A percentile compares a stretch with the other conserved stretches of the same genome.
These are phyloP conservation scores for Adelognathus sp. DNA, from an alignment of 2,888 invertebrate genomes.

Conservation along the genomic window DNA sequence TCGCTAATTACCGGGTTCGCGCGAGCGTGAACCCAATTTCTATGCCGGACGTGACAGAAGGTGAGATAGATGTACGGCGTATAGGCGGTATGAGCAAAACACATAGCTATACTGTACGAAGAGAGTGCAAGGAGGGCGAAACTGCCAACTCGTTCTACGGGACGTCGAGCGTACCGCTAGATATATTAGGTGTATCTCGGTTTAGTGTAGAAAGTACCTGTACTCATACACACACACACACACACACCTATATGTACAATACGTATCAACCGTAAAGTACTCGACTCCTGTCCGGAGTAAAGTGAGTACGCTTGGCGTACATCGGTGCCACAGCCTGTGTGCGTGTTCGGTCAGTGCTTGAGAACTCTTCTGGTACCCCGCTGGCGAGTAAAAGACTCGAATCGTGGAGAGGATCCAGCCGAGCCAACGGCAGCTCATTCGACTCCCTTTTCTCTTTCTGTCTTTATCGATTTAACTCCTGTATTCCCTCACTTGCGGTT, in stretches of 20 bases:
- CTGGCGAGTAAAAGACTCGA: conserved; percentile 19
- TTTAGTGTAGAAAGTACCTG: neutral
- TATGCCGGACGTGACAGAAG: conserved; percentile 68
- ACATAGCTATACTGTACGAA: conserved; percentile 16
- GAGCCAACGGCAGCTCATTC: conserved; percentile 39
- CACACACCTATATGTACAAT: neutral
- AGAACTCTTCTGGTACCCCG: conserved; percentile 21
- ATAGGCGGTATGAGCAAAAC: neutral
- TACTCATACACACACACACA: too few species aligned
- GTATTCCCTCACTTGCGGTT: conserved; percentile 48
- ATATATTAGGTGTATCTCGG: conserved; percentile 27
- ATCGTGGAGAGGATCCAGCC: conserved; percentile 38
- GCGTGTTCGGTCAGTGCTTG: neutral
- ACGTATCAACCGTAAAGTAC: neutral
- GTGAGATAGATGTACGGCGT: conserved; percentile 36
- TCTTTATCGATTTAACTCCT: conserved; percentile 45
- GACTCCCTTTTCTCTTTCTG: conserved; percentile 50
- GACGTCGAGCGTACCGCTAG: conserved; percentile 35
- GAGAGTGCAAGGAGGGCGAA: conserved; percentile 2
- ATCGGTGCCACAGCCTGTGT: conserved; percentile 20
- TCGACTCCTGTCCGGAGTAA: conserved; percentile 10
- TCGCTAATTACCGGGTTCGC: conserved; percentile 79
- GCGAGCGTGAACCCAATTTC: conserved; percentile 78
- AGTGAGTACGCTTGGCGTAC: conserved; percentile 16
- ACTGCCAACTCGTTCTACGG: conserved; percentile 42